Base-by-base conservation (phyloP, 92 coral and sea anemone genomes). In the Zoanthus sociatus region DNA sequence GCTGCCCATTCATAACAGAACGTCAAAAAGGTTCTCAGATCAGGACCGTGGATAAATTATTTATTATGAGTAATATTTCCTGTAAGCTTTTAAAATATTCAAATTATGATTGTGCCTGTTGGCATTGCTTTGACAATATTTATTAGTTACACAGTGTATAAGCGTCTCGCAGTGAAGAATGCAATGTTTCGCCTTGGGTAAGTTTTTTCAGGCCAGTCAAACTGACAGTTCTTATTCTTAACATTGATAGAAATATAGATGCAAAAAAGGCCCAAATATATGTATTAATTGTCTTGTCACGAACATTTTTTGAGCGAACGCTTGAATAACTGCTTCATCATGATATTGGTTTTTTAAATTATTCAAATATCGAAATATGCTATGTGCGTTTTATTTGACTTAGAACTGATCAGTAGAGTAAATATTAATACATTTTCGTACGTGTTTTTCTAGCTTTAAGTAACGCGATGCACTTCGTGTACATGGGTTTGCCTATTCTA, bases 111-210 rank as follows among this genome's bases (percentile, higher is more conserved):
- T 51, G 81, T 77, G 81, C 47, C 82, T 32, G 71, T 90, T 51
- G 88, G 88, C 55, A 79, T 90, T 33, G 88, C 81, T 67, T 51
- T 92, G 74, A 63, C 83, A 63, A 82, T 86, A 60, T 88, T 88
- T 73, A 20, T 85, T 13, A 78, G 78, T 64, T 84, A 87, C 63
- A 69, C 77, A 5, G 48, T 89, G 11, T 71, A 67, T 60, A 92
- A 68, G 83, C 87, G 71, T 79, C 82, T 92, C 68, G 88, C 92
- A 48, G 81, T 92, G 92, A 92, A 60, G 73, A 84, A 89, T 48
- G 55, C 83, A 67, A 58, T 92, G 71, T 92, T 92, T 69, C 94
- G 90, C n/a, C 71, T 92, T 14, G 94, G 83, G 94, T 89, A 86
- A 85, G 94, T 90, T n/a, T 26, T 58, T 77, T 45, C 16, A 50